Base-by-base conservation (phyloP, 2,888 invertebrate species). In the Pammene fasciana region DNA sequence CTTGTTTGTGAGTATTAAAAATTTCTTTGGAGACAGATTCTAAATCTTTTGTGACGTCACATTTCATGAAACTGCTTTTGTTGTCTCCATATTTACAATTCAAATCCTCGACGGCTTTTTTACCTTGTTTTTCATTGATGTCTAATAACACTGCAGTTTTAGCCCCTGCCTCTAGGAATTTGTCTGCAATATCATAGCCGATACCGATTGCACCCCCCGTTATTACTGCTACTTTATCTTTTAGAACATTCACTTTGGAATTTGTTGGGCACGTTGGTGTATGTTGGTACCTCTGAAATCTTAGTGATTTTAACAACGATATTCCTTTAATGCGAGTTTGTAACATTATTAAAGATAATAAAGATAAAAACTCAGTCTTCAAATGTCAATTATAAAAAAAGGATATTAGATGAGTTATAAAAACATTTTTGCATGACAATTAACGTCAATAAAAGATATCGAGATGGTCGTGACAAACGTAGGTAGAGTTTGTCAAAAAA, bases 171-270 rank as follows among this genome's bases (percentile, higher is more conserved):
- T 84, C 81, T 9, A 94, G 78, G 34, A 92, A 86, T 68, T 86
- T 87, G 7, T 86, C 84, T 2, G 88, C 89, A 66, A 89, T 93
- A 66, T 83, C 84, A 43, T 84, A 84, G 0, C 94, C 94, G 60
- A 94, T 93, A 0, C 94, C 94, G 18, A 83, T 82, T 0, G 94
- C 93, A n/a, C 90, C 94, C 0, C 94, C 94, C 0, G 94, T 94
- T 16, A 94, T 75, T 0, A 83, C 77, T 4, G 80, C 73, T 0
- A 79, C 74, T 82, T 72, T 72, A 48, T 71, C 57, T 41, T 73
- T 71, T 10, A 73, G 62, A 14, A 54, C 52, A 13, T 67, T 54
- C 41, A 60, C 67, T 71, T 36, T 7, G 6, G 0, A 14, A 26
- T 64, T 41, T 8, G 38, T 16, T n/a, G 16, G 61, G n/a, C 50